Conservation (phyloP, 2,888 invertebrate species). For the Leistus spinibarbis region DNA sequence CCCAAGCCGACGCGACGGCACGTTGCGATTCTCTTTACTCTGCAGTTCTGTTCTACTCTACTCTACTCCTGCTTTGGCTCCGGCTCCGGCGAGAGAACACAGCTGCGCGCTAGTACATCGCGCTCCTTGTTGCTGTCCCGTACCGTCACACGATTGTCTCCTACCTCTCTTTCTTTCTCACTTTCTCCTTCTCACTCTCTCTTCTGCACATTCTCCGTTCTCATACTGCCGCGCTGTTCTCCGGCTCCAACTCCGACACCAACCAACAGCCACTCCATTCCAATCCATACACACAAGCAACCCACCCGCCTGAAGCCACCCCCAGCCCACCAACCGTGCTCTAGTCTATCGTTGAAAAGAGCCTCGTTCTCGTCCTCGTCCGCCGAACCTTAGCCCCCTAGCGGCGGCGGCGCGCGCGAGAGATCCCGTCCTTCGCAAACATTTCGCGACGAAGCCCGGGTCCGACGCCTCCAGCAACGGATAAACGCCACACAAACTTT, state of each 20-base stretch:
- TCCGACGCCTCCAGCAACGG: constrained; percentile 37
- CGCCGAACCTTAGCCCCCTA: constrained; percentile 1
- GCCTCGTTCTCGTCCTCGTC: neutral
- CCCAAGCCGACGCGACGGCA: neutral
- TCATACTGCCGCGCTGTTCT: constrained; percentile 1
- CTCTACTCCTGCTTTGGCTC: neutral
- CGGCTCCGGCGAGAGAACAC: neutral
- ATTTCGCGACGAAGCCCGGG: constrained; percentile 29
- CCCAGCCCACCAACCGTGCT: neutral
- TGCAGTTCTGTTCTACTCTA: neutral
- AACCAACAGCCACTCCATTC: neutral
- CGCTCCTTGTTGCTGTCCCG: neutral
- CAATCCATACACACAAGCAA: neutral
- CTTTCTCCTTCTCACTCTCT: neutral
- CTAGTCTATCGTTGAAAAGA: neutral
- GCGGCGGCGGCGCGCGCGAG: neutral
- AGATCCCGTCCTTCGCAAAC: constrained; percentile 35
- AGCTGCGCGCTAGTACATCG: neutral
- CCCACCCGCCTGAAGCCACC: neutral
- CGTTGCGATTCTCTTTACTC: neutral
- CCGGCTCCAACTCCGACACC: neutral
- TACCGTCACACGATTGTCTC: neutral
- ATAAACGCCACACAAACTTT: constrained; percentile 40
- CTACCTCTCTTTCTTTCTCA: neutral
- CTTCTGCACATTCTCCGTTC: neutral